Conservation (phyloP, 2,888 invertebrate genomes). For the Icerya purchasi region DNA sequence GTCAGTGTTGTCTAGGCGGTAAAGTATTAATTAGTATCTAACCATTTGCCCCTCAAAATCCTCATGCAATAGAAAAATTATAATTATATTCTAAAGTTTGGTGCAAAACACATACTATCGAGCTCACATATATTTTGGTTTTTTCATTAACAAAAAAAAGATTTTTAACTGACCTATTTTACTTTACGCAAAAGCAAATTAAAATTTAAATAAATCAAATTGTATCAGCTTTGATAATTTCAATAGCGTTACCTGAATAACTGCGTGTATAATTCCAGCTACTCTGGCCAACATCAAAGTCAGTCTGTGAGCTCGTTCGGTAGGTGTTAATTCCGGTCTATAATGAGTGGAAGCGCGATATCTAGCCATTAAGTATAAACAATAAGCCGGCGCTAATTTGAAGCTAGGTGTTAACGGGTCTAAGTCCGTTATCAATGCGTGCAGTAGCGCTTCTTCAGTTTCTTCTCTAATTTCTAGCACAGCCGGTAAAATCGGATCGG, state of each 20-base stretch:
- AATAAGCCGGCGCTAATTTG: slow-evolving; percentile 90
- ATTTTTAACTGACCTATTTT: too few species aligned
- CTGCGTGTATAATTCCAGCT: slow-evolving; percentile 62
- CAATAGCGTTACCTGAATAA: slow-evolving; percentile 44
- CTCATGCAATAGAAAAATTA: too few species aligned
- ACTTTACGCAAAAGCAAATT: too few species aligned
- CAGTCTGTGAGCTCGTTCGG: slow-evolving; percentile 74
- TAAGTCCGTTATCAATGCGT: slow-evolving; percentile 65
- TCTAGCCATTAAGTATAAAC: slow-evolving; percentile 81
- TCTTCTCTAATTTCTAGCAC: slow-evolving; percentile 87
- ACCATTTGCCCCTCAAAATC: too few species aligned
- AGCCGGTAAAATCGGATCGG: slow-evolving; percentile 79
- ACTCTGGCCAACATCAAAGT: slow-evolving; percentile 78
- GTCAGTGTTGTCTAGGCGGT: too few species aligned
- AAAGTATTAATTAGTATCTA: too few species aligned
- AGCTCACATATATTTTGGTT: too few species aligned
- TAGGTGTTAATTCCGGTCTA: slow-evolving; percentile 74
- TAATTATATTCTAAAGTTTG: too few species aligned
- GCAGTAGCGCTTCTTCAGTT: slow-evolving; percentile 77
- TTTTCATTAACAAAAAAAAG: too few species aligned
- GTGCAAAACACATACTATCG: too few species aligned
- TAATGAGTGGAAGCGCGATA: slow-evolving; percentile 88
- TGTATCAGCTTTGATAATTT: too few species aligned
- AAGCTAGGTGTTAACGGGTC: slow-evolving; percentile 78
- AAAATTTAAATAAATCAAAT: too few species aligned